These are phyloP conservation scores for Diplazon laetatorius DNA, from an alignment of 2,888 invertebrate species.

Conservation along the genomic window DNA sequence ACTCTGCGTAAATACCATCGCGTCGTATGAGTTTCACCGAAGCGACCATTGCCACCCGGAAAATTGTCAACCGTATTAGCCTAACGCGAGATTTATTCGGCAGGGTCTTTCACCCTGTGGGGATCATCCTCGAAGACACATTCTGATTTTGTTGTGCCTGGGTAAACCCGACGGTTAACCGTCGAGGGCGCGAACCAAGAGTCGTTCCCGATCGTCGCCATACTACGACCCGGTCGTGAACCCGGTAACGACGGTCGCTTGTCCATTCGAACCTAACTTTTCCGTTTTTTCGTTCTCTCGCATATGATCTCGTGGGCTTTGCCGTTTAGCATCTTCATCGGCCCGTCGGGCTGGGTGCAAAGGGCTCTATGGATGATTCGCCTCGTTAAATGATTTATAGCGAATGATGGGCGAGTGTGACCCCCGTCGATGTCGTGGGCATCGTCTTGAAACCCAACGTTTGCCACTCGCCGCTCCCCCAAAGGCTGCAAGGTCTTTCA, in stretches of 20 bases:
- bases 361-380: constrained; percentile 37
- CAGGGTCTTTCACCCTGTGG: constrained; percentile 37
- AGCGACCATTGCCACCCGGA: constrained; percentile 43
- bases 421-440: background rate
- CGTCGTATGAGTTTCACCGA: constrained; percentile 42
- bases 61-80: constrained; percentile 69
- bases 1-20: constrained; percentile 50
- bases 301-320: constrained; percentile 28
- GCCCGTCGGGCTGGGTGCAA: constrained; percentile 10
- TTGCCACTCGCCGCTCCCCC: constrained; percentile 36
- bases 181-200: constrained; percentile 30
- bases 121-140: constrained; percentile 49
- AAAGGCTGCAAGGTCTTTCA: constrained; percentile 39
- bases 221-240: constrained; percentile 39
- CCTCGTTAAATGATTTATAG: constrained; percentile 46
- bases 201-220: constrained; percentile 26
- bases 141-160: constrained; percentile 47
- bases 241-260: constrained; percentile 22
- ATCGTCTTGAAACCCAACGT: constrained; percentile 14
- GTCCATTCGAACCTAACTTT: constrained; percentile 15
- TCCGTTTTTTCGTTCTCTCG: constrained; percentile 12
- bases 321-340: constrained; percentile 8
- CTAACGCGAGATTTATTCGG: constrained; percentile 67
- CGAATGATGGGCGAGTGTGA: background rate
- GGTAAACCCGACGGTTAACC: constrained; percentile 24